Evolutionary conservation across 2,888 invertebrate genomes (phyloP).

Genomic region (Brachycybe producta): DNA sequence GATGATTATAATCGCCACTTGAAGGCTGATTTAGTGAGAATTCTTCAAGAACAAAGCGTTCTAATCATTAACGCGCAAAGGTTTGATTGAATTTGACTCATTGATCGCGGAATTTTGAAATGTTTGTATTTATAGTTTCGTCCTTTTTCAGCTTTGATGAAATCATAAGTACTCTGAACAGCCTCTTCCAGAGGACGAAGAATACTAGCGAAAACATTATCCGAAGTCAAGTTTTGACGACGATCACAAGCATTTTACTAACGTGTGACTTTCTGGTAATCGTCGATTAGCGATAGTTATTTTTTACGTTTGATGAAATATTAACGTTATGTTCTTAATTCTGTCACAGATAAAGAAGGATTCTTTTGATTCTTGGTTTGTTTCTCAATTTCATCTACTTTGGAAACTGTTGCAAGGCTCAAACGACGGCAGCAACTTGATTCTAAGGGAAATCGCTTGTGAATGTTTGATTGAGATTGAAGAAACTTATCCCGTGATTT

Average conservation of each 20-base stretch:
- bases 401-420: not conserved
- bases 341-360: too few species aligned
- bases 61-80: too few species aligned
- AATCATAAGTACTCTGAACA: not conserved
- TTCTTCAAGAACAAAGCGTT: too few species aligned
- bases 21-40: too few species aligned
- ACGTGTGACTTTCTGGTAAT: too few species aligned
- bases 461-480: conserved; percentile 4
- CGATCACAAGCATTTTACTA: conserved; percentile 3
- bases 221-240: not conserved
- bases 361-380: not conserved
- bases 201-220: not conserved
- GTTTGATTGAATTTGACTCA: too few species aligned
- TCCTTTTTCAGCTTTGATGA: not conserved
- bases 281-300: too few species aligned
- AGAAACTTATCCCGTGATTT: not conserved
- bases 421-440: not conserved
- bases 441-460: not conserved
- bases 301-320: too few species aligned
- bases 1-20: too few species aligned
- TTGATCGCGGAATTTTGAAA: too few species aligned
- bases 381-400: not conserved
- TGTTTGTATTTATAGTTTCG: too few species aligned
- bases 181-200: not conserved
- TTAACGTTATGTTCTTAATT: too few species aligned